These are phyloP conservation scores for Polia nebulosa DNA, from an alignment of 2,888 invertebrate genomes.

Conservation along the genomic window DNA sequence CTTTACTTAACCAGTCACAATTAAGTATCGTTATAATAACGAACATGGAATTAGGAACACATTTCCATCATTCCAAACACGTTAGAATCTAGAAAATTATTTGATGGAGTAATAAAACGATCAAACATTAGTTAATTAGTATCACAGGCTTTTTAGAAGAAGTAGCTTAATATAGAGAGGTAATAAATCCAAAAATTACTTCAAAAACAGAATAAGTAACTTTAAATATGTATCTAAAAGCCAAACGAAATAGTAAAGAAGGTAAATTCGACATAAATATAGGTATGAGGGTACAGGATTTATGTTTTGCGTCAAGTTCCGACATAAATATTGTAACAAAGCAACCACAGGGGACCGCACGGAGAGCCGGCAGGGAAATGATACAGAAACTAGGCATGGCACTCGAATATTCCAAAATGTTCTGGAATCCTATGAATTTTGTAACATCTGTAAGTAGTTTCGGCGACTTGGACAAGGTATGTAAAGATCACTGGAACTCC, in stretches of 20 bases:
- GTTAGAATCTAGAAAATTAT: conserved; percentile 44
- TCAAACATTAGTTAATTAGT: conserved; percentile 45
- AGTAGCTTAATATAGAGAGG: conserved; percentile 17
- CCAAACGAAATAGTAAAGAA: conserved; percentile 16
- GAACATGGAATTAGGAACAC: conserved; percentile 49
- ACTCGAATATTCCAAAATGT: conserved; percentile 62
- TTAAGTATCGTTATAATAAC: conserved; percentile 51
- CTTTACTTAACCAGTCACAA: conserved; percentile 55
- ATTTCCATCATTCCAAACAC: conserved; percentile 53
- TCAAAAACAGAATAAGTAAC: background rate
- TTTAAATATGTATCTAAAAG: conserved; percentile 13
- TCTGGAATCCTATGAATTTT: conserved; percentile 65
- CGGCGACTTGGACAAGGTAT: conserved; percentile 41
- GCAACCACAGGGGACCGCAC: conserved; percentile 53
- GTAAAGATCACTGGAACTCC: conserved; percentile 44
- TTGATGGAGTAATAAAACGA: conserved; percentile 49
- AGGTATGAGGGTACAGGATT: conserved; percentile 33
- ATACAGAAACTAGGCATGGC: conserved; percentile 62
- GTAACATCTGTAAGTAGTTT: conserved; percentile 64
- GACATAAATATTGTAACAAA: conserved; percentile 65
- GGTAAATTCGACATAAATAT: conserved; percentile 28
- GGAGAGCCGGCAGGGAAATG: conserved; percentile 61
- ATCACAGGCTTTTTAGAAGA: conserved; percentile 20
- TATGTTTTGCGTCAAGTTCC: conserved; percentile 58
- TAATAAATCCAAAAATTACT: conserved; percentile 43